phyloP scores from a whole-genome alignment of 1,140 invertebrate genomes.

The Drosophila pachea region DNA sequence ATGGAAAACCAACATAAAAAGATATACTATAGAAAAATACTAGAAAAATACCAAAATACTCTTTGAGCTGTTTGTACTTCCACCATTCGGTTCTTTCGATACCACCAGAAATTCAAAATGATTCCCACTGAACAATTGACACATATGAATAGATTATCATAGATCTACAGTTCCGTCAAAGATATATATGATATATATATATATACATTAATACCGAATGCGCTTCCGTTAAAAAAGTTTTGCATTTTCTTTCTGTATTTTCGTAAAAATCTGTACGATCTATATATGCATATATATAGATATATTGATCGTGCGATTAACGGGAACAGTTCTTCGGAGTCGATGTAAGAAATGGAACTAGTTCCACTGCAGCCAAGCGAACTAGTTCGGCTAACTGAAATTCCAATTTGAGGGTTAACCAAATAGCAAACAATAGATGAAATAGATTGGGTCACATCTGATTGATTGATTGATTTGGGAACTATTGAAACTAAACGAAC shows the following conservation, averaged over 20 bases:
- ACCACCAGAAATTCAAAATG: conserved; percentile 55
- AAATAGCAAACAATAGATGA: conserved; percentile 12
- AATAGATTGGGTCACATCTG: conserved; percentile 7
- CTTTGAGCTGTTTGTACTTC: conserved; percentile 53
- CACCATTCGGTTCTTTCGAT: conserved; percentile 68
- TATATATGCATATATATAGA: not conserved
- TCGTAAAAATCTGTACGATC: not conserved
- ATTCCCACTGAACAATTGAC: conserved; percentile 5
- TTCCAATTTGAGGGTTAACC: not conserved
- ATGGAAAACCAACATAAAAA: conserved; percentile 6
- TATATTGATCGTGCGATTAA: conserved; percentile 1
- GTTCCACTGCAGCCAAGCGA: conserved; percentile 4
- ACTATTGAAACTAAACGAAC: conserved; percentile 1
- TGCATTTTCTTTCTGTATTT: conserved; percentile 52
- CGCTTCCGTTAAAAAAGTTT: conserved; percentile 61
- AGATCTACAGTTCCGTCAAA: conserved; percentile 52
- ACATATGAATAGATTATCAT: conserved; percentile 45
- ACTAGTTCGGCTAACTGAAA: conserved; percentile 2
- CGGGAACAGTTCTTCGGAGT: conserved; percentile 15
- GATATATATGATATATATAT: not conserved
- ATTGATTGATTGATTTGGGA: conserved; percentile 17
- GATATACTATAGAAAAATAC: not conserved
- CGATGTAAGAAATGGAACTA: too few species aligned
- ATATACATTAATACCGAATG: conserved; percentile 20
- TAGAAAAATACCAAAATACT: conserved; percentile 2